phyloP scores from a whole-genome alignment of 1,140 invertebrate genomes.

The Philopotamus ludificatus region DNA sequence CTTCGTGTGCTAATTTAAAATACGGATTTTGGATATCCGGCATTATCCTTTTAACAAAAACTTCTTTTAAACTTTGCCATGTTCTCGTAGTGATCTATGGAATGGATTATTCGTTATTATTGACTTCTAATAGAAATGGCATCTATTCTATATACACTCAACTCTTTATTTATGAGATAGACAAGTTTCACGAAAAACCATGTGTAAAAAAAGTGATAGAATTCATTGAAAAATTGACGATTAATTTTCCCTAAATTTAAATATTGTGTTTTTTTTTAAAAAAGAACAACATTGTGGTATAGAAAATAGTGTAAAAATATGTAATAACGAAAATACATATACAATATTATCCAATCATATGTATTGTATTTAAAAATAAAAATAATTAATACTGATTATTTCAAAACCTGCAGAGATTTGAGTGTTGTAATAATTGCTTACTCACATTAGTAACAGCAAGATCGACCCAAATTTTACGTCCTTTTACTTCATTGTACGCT shows the following conservation, averaged over 20 bases:
- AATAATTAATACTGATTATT: neutral
- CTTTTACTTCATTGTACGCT: slow-evolving; percentile 30
- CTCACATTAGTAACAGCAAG: slow-evolving; percentile 13
- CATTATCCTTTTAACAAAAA: slow-evolving; percentile 51
- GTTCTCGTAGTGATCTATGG: slow-evolving; percentile 48
- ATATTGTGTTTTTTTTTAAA: neutral
- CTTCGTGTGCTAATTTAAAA: slow-evolving; percentile 45
- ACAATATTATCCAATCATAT: neutral
- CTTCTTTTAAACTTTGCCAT: slow-evolving; percentile 55
- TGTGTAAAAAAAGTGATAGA: too few relatives aligned
- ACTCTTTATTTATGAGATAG: neutral
- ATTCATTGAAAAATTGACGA: too few relatives aligned
- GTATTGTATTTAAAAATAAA: neutral
- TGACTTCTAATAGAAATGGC: neutral
- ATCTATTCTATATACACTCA: neutral
- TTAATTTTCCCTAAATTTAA: too few relatives aligned
- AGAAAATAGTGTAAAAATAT: too few relatives aligned
- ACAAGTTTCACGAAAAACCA: neutral
- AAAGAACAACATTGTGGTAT: neutral
- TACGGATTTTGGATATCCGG: slow-evolving; percentile 54
- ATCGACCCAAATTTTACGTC: slow-evolving; percentile 28
- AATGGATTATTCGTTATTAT: neutral
- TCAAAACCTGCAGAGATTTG: neutral
- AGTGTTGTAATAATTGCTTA: neutral
- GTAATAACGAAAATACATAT: too few relatives aligned